These are phyloP conservation scores for Calameuta idolon DNA, from an alignment of 2,888 invertebrate species.

Conservation along the genomic window DNA sequence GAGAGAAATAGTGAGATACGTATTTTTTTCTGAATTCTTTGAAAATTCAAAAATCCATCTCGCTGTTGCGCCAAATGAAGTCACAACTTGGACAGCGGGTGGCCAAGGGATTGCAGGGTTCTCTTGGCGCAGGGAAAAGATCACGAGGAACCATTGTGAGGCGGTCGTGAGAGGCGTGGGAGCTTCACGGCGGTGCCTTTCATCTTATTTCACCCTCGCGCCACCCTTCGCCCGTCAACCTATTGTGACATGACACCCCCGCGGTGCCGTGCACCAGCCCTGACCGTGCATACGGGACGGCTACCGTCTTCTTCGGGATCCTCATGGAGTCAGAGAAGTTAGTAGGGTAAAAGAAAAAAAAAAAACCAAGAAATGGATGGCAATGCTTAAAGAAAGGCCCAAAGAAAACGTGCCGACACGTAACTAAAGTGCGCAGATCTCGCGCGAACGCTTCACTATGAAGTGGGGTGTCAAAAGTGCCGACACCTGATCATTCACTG, in stretches of 20 bases:
- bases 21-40: not conserved
- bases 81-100: constrained; percentile 65
- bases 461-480: constrained; percentile 46
- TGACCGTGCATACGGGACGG: constrained; percentile 9
- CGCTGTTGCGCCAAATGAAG: constrained; percentile 59
- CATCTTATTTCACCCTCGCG: constrained; percentile 54
- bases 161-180: constrained; percentile 58
- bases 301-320: not conserved
- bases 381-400: not conserved
- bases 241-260: constrained; percentile 48
- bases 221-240: constrained; percentile 33
- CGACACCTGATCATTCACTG: constrained; percentile 51
- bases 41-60: not conserved
- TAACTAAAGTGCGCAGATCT: constrained; percentile 5
- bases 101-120: constrained; percentile 53
- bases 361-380: constrained; percentile 13
- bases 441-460: constrained; percentile 30
- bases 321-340: not conserved
- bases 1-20: not conserved
- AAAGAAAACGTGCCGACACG: constrained; percentile 12
- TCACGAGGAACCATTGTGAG: constrained; percentile 59
- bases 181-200: constrained; percentile 60
- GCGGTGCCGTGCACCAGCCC: constrained; percentile 6
- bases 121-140: constrained; percentile 40
- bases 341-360: constrained; percentile 10